A percentile compares a stretch with the other conserved stretches of the same genome.
Conservation (phyloP, 2,888 invertebrate genomes). For the Lapara coniferarum region DNA sequence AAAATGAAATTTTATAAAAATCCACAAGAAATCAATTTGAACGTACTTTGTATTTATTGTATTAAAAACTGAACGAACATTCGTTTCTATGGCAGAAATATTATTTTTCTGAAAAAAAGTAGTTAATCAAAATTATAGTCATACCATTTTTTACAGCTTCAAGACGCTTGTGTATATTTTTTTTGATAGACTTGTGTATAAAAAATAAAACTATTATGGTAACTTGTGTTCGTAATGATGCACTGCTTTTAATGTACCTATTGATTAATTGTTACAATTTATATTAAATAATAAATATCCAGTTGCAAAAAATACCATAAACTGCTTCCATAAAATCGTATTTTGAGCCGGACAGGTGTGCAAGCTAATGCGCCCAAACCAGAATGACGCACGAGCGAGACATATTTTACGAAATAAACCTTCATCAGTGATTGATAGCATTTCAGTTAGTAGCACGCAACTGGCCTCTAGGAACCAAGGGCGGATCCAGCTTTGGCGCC, state of each 20-base stretch:
- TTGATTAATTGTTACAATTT: background rate
- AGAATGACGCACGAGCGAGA: slow-evolving; percentile 1
- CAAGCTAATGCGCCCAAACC: background rate
- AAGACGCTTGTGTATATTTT: too few species aligned
- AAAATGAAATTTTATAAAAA: background rate
- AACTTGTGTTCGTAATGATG: too few species aligned
- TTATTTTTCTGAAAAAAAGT: too few species aligned
- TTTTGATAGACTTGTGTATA: too few species aligned
- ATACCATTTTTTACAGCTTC: too few species aligned
- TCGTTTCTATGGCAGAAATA: too few species aligned
- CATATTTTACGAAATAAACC: background rate
- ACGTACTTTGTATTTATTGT: too few species aligned
- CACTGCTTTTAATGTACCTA: too few species aligned
- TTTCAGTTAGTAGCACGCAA: background rate
- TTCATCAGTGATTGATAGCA: background rate
- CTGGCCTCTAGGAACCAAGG: background rate
- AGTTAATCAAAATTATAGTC: too few species aligned
- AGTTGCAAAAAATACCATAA: background rate
- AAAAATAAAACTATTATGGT: too few species aligned
- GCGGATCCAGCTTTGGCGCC: too few species aligned
- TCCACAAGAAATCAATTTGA: background rate
- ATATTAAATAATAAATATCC: background rate
- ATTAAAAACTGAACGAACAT: too few species aligned
- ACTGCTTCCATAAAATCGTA: background rate
- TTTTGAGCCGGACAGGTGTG: slow-evolving; percentile 1